These are phyloP conservation scores for Drosophila aff. DNA, from an alignment of 1,140 invertebrate species.

Conservation along the genomic window DNA sequence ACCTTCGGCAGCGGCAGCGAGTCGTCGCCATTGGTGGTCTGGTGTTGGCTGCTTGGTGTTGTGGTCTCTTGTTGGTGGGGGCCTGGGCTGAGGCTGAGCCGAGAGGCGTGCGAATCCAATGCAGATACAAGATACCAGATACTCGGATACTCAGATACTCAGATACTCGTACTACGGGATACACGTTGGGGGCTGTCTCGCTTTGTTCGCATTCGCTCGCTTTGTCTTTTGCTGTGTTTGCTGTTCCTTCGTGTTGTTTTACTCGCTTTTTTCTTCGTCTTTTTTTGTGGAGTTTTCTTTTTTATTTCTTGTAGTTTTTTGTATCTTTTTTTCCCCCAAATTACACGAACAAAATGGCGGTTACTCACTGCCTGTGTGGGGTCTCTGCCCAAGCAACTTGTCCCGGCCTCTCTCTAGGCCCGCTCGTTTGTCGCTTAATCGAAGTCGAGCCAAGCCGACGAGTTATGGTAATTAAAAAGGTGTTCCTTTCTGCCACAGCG, in stretches of 20 bases:
- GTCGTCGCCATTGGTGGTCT: slow-evolving; percentile 49
- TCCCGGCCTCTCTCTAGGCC: slow-evolving; percentile 42
- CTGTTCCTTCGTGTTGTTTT: slow-evolving; percentile 19
- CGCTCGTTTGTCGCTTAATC: slow-evolving; percentile 70
- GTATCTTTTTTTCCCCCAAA: slow-evolving; percentile 45
- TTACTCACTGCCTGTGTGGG: slow-evolving; percentile 62
- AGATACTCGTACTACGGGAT: slow-evolving; percentile 41
- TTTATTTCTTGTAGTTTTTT: neutral
- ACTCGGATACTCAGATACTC: slow-evolving; percentile 6
- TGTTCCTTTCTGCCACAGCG: slow-evolving; percentile 72
- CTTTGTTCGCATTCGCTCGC: slow-evolving; percentile 35
- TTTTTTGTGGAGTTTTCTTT: slow-evolving; percentile 26
- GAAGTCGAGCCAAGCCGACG: slow-evolving; percentile 75
- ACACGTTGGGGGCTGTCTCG: slow-evolving; percentile 42
- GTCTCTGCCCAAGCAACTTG: slow-evolving; percentile 61
- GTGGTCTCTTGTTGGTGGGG: slow-evolving; percentile 14
- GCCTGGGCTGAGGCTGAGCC: neutral
- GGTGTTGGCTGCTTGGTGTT: slow-evolving; percentile 11
- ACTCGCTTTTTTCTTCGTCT: slow-evolving; percentile 3
- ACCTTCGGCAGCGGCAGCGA: slow-evolving; percentile 27
- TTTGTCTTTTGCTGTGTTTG: slow-evolving; percentile 15
- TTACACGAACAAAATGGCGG: slow-evolving; percentile 75
- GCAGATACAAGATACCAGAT: slow-evolving; percentile 52
- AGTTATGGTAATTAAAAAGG: slow-evolving; percentile 84
- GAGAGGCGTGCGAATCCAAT: slow-evolving; percentile 46